Evolutionary conservation across 2,113 vertebrate genomes (phyloP).

Genomic region (Phocoena phocoena): DNA sequence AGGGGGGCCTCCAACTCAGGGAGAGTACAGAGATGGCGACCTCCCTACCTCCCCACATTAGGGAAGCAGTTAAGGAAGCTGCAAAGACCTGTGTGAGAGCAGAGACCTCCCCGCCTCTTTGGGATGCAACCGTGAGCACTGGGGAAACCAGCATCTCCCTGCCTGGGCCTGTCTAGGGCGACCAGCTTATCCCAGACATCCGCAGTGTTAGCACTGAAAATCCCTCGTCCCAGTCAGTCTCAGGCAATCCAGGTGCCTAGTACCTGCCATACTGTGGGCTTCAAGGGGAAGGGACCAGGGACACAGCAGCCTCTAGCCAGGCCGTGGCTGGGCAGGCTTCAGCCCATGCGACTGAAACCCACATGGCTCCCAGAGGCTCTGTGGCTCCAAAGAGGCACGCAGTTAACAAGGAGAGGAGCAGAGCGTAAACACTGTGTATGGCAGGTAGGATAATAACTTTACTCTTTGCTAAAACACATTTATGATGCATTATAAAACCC

Average conservation of each 20-base stretch:
- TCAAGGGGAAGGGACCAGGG: not conserved
- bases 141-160: not conserved
- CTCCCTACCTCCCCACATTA: accelerated
- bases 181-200: not conserved
- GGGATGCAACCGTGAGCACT: accelerated
- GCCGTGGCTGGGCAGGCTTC: accelerated
- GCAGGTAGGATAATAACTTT: accelerated
- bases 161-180: not conserved
- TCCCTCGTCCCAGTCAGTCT: not conserved
- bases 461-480: not conserved
- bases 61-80: not conserved
- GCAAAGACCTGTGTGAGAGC: not conserved
- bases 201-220: not conserved
- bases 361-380: not conserved
- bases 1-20: not conserved
- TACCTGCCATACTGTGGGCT: not conserved
- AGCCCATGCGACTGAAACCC: not conserved
- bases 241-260: not conserved
- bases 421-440: accelerated
- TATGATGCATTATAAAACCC: accelerated
- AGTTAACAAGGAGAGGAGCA: not conserved
- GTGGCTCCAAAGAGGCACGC: accelerated
- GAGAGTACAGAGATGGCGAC: accelerated
- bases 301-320: not conserved
- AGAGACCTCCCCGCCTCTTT: not conserved